Evolutionary conservation across 2,797 vertebrate genomes (phyloP).

Genomic region (Microctenopoma stevenorrisi): DNA sequence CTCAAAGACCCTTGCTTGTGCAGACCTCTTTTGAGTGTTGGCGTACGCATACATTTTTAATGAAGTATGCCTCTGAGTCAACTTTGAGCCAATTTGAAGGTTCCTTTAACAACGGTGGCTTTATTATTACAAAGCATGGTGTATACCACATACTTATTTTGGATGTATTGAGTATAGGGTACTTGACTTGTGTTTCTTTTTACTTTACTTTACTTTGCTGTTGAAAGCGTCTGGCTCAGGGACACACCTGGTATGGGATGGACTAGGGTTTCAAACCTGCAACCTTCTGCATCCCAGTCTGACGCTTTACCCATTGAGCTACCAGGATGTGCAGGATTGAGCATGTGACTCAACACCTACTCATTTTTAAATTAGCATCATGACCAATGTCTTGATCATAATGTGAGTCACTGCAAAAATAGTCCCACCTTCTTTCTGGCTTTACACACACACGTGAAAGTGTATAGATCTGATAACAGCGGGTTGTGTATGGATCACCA

Average conservation of each 20-base stretch:
- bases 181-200: too few relatives aligned
- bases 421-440: not conserved
- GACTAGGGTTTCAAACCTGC: too few relatives aligned
- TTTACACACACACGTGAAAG: not conserved
- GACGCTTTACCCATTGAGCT: too few relatives aligned
- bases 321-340: too few relatives aligned
- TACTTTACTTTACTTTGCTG: too few relatives aligned
- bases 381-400: slow-evolving; percentile 2
- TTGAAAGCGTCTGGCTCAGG: too few relatives aligned
- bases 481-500: not conserved
- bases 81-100: slow-evolving; percentile 1
- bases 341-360: too few relatives aligned
- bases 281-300: too few relatives aligned
- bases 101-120: not conserved
- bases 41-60: slow-evolving; percentile 39
- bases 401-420: not conserved
- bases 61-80: slow-evolving; percentile 9
- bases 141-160: not conserved
- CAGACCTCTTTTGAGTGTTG: slow-evolving; percentile 51
- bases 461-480: not conserved
- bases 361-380: not conserved
- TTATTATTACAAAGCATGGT: not conserved
- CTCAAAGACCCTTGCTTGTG: slow-evolving; percentile 39
- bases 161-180: not conserved
- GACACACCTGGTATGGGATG: too few relatives aligned